Base-by-base conservation (phyloP, 2,888 invertebrate genomes). In the Leptothorax acervorum region DNA sequence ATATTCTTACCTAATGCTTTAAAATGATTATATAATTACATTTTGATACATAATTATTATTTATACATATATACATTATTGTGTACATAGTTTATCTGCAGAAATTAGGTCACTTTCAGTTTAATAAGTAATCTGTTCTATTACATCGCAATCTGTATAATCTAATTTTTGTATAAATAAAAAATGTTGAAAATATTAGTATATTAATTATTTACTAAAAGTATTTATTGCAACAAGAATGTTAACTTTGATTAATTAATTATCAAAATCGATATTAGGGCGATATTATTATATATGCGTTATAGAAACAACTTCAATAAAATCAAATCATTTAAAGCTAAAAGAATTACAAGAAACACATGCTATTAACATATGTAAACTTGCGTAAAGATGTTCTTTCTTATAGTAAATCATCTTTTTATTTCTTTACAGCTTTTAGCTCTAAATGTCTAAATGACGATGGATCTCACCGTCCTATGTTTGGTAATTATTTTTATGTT, bases 401-500 rank as follows among this genome's bases (percentile, higher is more conserved):
- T 73, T 28, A 45, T 28, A 45, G 6, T 18, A 31, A 11, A 45
- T 39, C 1, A 57, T 74, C 11, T 45, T 55, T 55, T 55, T 55
- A 15, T 71, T 71, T 55, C 4, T 39, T 71, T 35, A 15, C 70
- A 70, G 70, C 23, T 1, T 45, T 68, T 11, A 68, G 11, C 48
- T 11, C 15, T 39, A 28, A n/a, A 48, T 31, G 42, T 11, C 15
- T 39, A 28, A n/a, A 48, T 31, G 42, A 60, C 28, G 31, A 48
- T 31, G 60, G 12, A 48, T n/a, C 15, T 48, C 0, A 62, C 3
- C 1, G 31, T 3, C 5, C 8, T 31, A 3, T 15, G n/a, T 48
- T 31, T 48, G 31, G 12, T 62, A 48, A 75, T 62, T 74, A 62
- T 15, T 62, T 62, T 62, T 31, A 48, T 9, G 12, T 74, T n/a